phyloP scores from a whole-genome alignment of 2,888 invertebrate species.

The Acanthoscelides obtectus region DNA sequence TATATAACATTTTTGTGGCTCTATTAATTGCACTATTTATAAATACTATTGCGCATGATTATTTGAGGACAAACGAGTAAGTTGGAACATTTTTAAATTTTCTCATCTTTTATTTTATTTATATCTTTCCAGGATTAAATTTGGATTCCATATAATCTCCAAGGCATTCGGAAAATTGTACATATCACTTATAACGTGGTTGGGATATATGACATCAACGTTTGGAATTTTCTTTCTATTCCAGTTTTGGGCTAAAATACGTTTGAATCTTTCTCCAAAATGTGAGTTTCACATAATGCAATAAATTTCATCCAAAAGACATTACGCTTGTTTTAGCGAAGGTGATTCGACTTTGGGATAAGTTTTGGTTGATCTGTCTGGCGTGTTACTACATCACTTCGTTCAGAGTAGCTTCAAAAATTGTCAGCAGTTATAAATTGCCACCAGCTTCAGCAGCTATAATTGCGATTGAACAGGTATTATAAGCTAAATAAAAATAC shows the following conservation, averaged over 20 bases:
- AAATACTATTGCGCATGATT: slow-evolving; percentile 68
- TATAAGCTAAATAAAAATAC: too few species aligned
- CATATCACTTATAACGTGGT: slow-evolving; percentile 55
- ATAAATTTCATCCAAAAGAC: neutral
- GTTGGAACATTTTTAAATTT: slow-evolving; percentile 34
- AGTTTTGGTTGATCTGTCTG: slow-evolving; percentile 39
- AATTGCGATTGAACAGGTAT: slow-evolving; percentile 59
- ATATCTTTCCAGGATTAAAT: slow-evolving; percentile 45
- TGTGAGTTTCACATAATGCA: slow-evolving; percentile 35
- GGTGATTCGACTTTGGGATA: slow-evolving; percentile 43
- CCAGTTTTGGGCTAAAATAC: slow-evolving; percentile 49
- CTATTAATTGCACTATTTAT: slow-evolving; percentile 68
- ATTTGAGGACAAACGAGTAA: slow-evolving; percentile 71
- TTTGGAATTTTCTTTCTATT: slow-evolving; percentile 47
- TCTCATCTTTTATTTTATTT: neutral
- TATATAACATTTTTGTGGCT: slow-evolving; percentile 81
- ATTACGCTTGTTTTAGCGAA: slow-evolving; percentile 35
- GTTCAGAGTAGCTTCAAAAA: slow-evolving; percentile 43
- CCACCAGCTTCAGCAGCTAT: slow-evolving; percentile 55
- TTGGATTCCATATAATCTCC: slow-evolving; percentile 57
- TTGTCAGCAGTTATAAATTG: slow-evolving; percentile 46
- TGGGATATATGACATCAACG: slow-evolving; percentile 47
- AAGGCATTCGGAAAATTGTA: slow-evolving; percentile 58
- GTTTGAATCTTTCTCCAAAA: slow-evolving; percentile 35
- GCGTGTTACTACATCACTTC: slow-evolving; percentile 43